Evolutionary conservation across 1,140 invertebrate species (phyloP), one percentile per base, ranked within the genome.

Genomic region (Oedothorax gibbosus): DNA sequence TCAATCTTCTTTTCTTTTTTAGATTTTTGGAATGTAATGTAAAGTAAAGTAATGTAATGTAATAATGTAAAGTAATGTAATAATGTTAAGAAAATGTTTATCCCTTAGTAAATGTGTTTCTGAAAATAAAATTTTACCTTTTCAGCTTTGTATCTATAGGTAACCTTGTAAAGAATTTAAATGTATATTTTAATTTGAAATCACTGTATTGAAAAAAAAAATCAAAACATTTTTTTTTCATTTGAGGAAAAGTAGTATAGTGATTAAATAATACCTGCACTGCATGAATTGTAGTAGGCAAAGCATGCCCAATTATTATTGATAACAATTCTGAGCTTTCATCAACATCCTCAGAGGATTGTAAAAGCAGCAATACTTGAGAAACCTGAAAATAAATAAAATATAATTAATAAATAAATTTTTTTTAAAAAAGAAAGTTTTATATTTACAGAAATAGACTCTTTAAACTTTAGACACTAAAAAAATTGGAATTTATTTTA

Each of bases 281-380:
- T 11, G 93, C 94, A 66, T 97, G 92, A 53, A 95, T 90, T 7
- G 94, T 93, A 18, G 95, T 94, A 8, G 96, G 95, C 88, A 98
- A 92, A 9, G 96, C 96, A 91, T 98, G 96, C 18, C 94, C 94
- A 88, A 95, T 92, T 35, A 94, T 90, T 87, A 94, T 91, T 20
- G 93, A 92, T 60, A 96, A 92, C 87, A 93, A 92, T 86, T 95
- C 93, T 35, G 9, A 83, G 72, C 86, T 57, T 14, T 86, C 78
- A 77, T 87, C 85, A 6, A 73, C 88, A 6, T 83, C 87, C 56
- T 88, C 88, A 21, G 87, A 94, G 94, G 88, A 93, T 80, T 89
- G 91, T 6, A 97, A 88, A 89, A 96, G 94, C 21, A 98, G 83
- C 15, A 95, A 92, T 15, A 94, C 95, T 89, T 97, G 96, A 64